Conservation (phyloP, 2,888 invertebrate genomes). For the Andrena minutula region DNA sequence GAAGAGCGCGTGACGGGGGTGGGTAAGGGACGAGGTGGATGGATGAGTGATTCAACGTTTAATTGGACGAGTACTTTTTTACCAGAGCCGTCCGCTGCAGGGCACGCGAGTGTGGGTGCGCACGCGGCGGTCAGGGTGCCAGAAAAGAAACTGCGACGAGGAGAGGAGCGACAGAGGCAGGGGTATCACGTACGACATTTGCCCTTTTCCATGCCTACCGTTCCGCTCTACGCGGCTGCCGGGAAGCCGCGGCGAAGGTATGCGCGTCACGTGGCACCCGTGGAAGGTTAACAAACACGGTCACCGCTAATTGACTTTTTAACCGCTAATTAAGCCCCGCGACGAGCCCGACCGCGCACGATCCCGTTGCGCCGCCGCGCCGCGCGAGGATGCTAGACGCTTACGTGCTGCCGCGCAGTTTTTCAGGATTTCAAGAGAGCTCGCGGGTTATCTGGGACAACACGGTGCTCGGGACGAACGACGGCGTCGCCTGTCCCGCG, state of each 20-base stretch:
- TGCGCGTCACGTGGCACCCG: slow-evolving; percentile 72
- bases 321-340: slow-evolving; percentile 77
- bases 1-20: neutral
- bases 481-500: neutral
- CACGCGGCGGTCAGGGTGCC: slow-evolving; percentile 29
- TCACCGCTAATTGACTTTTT: slow-evolving; percentile 81
- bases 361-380: slow-evolving; percentile 51
- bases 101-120: slow-evolving; percentile 59
- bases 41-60: slow-evolving; percentile 76
- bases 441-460: slow-evolving; percentile 30
- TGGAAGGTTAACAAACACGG: slow-evolving; percentile 78
- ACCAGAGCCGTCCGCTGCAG: slow-evolving; percentile 27
- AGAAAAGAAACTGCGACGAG: slow-evolving; percentile 7
- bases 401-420: slow-evolving; percentile 4
- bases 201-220: slow-evolving; percentile 49
- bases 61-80: slow-evolving; percentile 75
- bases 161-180: slow-evolving; percentile 25
- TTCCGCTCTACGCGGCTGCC: slow-evolving; percentile 50
- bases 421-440: neutral
- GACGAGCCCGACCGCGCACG: slow-evolving; percentile 66
- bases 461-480: neutral
- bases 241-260: slow-evolving; percentile 56
- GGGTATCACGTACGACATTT: slow-evolving; percentile 58
- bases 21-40: slow-evolving; percentile 28
- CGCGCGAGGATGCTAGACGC: neutral